A percentile compares a stretch with the other conserved stretches of the same genome.
These are phyloP conservation scores for Aldabrachelys gigantea DNA, from an alignment of 2,113 vertebrate species.

Conservation along the genomic window DNA sequence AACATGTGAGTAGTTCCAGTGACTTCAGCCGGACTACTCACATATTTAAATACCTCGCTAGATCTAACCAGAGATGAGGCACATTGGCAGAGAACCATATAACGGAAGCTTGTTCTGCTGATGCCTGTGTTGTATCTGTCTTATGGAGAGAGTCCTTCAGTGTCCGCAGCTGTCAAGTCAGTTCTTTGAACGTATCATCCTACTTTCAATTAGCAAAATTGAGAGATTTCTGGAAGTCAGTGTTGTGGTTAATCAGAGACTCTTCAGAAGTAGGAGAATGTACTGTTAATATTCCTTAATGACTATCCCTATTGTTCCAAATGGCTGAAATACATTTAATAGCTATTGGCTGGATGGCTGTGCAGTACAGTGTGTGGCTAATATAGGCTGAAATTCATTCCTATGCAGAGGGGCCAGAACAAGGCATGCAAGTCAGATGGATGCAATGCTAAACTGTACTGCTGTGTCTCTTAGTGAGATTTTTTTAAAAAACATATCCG, in stretches of 20 bases:
- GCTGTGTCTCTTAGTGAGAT: neutral
- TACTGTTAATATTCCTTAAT: neutral
- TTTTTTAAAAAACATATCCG: neutral
- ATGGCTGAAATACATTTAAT: neutral
- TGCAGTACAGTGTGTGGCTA: neutral
- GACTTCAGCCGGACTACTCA: neutral
- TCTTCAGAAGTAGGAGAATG: neutral
- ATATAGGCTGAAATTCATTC: too few species aligned
- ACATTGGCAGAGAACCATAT: neutral
- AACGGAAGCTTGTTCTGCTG: neutral
- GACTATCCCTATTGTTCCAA: rapidly evolving
- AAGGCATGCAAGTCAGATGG: neutral
- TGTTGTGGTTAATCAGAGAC: neutral
- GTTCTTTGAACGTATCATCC: slow-evolving; percentile 25
- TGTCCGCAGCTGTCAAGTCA: neutral
- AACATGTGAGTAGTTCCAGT: neutral
- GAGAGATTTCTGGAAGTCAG: slow-evolving; percentile 8
- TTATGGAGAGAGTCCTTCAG: neutral
- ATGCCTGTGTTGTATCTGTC: neutral
- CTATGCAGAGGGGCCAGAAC: too few species aligned
- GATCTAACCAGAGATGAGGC: neutral
- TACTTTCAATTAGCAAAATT: neutral
- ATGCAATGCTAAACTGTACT: neutral
- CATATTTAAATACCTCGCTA: neutral
- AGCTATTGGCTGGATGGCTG: neutral